phyloP scores from a whole-genome alignment of 37 sponge, comb jelly and placozoan species.

The Ephydatia muelleri region DNA sequence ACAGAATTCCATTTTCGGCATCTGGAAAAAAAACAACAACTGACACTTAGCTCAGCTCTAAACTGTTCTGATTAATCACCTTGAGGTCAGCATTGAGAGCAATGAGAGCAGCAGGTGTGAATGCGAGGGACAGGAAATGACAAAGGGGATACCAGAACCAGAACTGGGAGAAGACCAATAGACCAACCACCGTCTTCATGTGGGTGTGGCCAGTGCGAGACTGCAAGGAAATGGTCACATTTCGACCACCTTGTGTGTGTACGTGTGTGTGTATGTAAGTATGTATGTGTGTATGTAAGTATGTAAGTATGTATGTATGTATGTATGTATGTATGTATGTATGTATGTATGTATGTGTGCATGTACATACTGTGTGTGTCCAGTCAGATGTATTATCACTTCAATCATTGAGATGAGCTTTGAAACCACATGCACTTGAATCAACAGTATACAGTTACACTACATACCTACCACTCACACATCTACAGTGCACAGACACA shows the following conservation, averaged over 20 bases:
- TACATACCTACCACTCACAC: background rate
- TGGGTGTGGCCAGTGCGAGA: conserved; percentile 91
- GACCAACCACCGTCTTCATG: conserved; percentile 89
- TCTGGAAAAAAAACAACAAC: conserved; percentile 78
- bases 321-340: too few species aligned
- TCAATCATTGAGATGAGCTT: background rate
- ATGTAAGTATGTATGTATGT: background rate
- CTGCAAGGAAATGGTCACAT: conserved; percentile 93
- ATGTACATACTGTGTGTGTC: conserved; percentile 10
- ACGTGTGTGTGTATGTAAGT: background rate
- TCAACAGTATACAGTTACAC: background rate
- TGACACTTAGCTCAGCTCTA: too few species aligned
- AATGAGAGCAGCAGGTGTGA: conserved; percentile 92
- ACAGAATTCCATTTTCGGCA: conserved; percentile 89
- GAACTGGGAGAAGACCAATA: conserved; percentile 94
- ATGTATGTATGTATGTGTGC: conserved; percentile 14
- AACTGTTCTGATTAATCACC: conserved; percentile 18
- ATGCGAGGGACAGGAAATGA: conserved; percentile 94
- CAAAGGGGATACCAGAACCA: conserved; percentile 99
- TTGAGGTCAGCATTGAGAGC: conserved; percentile 90
- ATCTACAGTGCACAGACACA: background rate
- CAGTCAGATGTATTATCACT: background rate
- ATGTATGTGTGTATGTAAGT: background rate
- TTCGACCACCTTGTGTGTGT: conserved; percentile 79
- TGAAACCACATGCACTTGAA: background rate